phyloP scores from a whole-genome alignment of 2,113 vertebrate genomes.

The Chloebia gouldiae region DNA sequence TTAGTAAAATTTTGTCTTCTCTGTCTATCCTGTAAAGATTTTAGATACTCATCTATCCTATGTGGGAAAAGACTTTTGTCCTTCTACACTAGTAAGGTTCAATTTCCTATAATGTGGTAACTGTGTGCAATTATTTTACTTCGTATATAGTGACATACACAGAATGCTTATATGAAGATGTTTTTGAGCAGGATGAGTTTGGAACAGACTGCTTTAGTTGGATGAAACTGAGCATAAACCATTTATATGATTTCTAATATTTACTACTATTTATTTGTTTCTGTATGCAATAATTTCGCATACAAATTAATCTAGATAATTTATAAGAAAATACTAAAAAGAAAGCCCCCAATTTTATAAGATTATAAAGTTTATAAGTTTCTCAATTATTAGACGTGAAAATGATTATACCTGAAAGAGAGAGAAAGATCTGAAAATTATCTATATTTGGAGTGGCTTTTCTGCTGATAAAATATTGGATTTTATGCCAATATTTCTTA shows the following conservation, averaged over 20 bases:
- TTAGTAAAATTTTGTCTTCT: background rate
- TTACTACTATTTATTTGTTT: background rate
- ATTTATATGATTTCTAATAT: background rate
- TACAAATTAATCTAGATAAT: background rate
- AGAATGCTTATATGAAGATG: slow-evolving; percentile 24
- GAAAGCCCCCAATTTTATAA: background rate
- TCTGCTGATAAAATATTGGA: background rate
- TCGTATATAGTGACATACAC: background rate
- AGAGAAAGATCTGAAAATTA: background rate
- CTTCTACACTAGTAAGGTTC: background rate
- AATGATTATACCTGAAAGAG: background rate
- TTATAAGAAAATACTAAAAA: background rate
- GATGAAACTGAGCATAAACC: background rate
- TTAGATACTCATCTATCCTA: background rate
- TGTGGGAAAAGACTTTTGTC: background rate
- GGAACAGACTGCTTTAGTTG: background rate
- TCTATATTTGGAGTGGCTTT: background rate
- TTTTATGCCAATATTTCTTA: background rate
- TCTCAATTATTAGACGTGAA: background rate
- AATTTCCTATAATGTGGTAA: background rate
- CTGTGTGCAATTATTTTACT: background rate
- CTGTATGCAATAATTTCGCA: background rate
- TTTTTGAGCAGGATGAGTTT: background rate
- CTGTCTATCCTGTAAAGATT: slow-evolving; percentile 9
- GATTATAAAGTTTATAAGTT: background rate